Evolutionary conservation across 2,797 vertebrate species (phyloP).

Genomic region (Neosilurus mollespiculum): DNA sequence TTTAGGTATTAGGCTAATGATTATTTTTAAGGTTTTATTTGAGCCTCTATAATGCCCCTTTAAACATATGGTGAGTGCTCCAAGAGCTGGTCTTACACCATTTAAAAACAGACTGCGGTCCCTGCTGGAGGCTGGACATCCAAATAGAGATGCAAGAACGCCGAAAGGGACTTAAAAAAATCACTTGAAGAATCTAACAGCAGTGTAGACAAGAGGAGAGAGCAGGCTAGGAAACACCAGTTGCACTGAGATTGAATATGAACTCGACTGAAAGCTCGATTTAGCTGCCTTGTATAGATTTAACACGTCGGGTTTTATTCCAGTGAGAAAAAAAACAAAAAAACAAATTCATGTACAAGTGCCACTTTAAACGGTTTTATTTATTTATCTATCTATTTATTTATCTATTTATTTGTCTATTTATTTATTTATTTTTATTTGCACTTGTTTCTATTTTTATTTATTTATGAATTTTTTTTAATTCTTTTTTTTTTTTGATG

Average conservation of each 20-base stretch:
- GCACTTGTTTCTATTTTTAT: constrained; percentile 53
- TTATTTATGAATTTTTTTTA: constrained; percentile 69
- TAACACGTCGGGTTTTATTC: constrained; percentile 65
- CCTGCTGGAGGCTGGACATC: constrained; percentile 25
- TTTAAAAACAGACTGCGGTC: constrained; percentile 45
- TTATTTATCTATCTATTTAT: constrained; percentile 61
- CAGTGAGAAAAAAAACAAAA: constrained; percentile 42
- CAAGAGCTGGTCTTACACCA: constrained; percentile 45
- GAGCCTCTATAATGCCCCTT: constrained; percentile 20
- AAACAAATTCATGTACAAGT: constrained; percentile 65
- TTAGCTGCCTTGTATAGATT: constrained; percentile 68
- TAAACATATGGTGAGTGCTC: constrained; percentile 45
- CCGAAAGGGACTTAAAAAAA: constrained; percentile 44
- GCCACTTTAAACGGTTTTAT: constrained; percentile 74
- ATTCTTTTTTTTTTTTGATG: constrained; percentile 65
- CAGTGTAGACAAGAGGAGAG: constrained; percentile 16
- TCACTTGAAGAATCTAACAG: neutral
- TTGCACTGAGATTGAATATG: constrained; percentile 23
- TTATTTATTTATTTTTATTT: constrained; percentile 76
- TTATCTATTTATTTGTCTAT: constrained; percentile 56
- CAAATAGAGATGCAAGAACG: constrained; percentile 31
- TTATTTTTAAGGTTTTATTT: constrained; percentile 9
- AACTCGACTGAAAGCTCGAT: neutral
- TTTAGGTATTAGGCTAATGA: constrained; percentile 25
- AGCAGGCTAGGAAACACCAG: constrained; percentile 7